Percentiles rank a stretch among this genome's conserved stretches.
Conservation (phyloP, 1,140 invertebrate species). For the Drosophila nikananu region DNA sequence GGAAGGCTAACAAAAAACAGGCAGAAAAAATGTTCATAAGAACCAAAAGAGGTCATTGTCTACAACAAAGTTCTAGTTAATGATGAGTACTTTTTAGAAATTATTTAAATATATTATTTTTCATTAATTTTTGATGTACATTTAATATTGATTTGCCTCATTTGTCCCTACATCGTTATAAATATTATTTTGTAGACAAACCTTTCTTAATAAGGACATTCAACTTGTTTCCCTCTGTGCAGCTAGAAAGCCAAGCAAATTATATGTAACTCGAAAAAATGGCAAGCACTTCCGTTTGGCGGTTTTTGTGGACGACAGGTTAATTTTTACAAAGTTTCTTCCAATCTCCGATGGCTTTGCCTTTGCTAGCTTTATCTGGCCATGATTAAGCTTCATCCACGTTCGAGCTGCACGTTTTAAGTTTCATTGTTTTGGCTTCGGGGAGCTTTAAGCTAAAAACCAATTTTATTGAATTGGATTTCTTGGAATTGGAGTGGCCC, state of each 20-base stretch:
- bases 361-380: conserved; percentile 27
- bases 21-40: neutral
- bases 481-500: conserved; percentile 27
- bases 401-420: conserved; percentile 54
- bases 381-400: conserved; percentile 34
- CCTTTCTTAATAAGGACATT: too few species aligned
- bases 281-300: conserved; percentile 53
- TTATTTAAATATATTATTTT: neutral
- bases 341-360: conserved; percentile 33
- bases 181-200: neutral
- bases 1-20: conserved; percentile 13
- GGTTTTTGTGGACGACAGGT: conserved; percentile 56
- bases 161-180: neutral
- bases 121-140: neutral
- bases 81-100: neutral
- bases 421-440: conserved; percentile 42
- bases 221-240: neutral
- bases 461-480: conserved; percentile 64
- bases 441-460: conserved; percentile 54
- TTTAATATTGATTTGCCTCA: neutral
- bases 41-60: neutral
- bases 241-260: conserved; percentile 47
- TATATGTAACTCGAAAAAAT: conserved; percentile 69
- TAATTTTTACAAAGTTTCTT: conserved; percentile 60
- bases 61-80: neutral